Evolutionary conservation across 2,888 invertebrate genomes (phyloP), one percentile per base, ranked within the genome.

Genomic region (Heterodera filipjevi): DNA sequence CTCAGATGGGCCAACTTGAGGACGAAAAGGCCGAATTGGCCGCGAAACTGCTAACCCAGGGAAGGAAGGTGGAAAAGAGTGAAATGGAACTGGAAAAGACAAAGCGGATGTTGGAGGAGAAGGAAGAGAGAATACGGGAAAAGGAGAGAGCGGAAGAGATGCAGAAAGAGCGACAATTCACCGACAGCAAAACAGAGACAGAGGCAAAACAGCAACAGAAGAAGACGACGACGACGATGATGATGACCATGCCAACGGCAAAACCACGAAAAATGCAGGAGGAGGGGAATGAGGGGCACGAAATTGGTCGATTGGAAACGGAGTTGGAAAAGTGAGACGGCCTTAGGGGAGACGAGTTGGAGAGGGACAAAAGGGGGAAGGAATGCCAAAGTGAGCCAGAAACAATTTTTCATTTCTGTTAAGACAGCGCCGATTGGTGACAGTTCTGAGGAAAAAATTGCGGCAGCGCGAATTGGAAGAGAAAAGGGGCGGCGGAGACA

Each of bases 401-500:
- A n/a, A n/a, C n/a, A n/a, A n/a, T n/a, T n/a, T n/a, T n/a, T n/a
- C n/a, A n/a, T n/a, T n/a, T n/a, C n/a, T n/a, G 6, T 87, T 81
- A 81, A 87, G 87, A 81, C 87, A 87, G 80, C 83, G 86, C 53
- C 83, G 87, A 39, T 78, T 87, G 66, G 84, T 87, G 33, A 84
- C 84, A 39, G 87, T 87, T 44, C 81, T 87, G 8, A 85, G 87
- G 39, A 84, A 86, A 32, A 87, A 87, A 74, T 81, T 87, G 30
- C 86, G 86, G 81, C 84, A 82, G 59, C 76, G 81, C 35, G 82
- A 85, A 66, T 66, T 82, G 32, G 84, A 82, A 39, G 70, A 33
- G 30, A 30, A 49, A 10, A 39, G 35, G 64, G 46, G 1, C 39
- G n/a, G 44, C n/a, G n/a, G 75, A 19, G 27, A 53, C 39, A n/a